phyloP scores from a whole-genome alignment of 2,797 vertebrate genomes.

The Cynopterus sphinx region DNA sequence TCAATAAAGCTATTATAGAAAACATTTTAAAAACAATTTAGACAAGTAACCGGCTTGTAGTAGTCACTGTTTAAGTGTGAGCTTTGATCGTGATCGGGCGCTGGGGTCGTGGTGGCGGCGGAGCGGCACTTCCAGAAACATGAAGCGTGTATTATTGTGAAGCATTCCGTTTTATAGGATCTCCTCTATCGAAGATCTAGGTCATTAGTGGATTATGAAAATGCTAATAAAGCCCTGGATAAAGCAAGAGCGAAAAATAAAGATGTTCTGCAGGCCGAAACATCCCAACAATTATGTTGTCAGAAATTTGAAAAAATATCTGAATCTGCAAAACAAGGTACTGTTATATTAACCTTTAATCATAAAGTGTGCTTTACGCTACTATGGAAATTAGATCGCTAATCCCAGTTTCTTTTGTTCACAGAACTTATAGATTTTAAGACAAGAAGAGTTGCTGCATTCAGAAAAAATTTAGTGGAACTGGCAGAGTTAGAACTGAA shows the following conservation, averaged over 20 bases:
- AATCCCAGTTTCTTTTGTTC: constrained; percentile 34
- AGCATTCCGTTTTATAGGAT: constrained; percentile 86
- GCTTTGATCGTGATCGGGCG: neutral
- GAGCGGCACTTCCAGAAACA: neutral
- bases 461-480: constrained; percentile 99
- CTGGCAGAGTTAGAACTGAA: constrained; percentile 99
- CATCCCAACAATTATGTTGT: constrained; percentile 96
- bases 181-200: constrained; percentile 96
- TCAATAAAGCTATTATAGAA: neutral
- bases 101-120: too few species aligned
- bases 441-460: constrained; percentile 97
- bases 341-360: constrained; percentile 36
- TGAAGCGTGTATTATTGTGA: neutral
- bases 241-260: constrained; percentile 98
- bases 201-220: constrained; percentile 98
- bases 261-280: constrained; percentile 98
- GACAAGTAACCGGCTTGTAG: neutral
- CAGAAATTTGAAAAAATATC: constrained; percentile 99
- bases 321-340: constrained; percentile 98
- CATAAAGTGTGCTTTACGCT: neutral
- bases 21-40: neutral
- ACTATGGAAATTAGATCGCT: neutral
- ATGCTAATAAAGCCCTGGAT: constrained; percentile 98
- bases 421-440: constrained; percentile 98
- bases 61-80: neutral